phyloP scores from a whole-genome alignment of 1,140 invertebrate genomes.

The Zaprionus tsacasi region DNA sequence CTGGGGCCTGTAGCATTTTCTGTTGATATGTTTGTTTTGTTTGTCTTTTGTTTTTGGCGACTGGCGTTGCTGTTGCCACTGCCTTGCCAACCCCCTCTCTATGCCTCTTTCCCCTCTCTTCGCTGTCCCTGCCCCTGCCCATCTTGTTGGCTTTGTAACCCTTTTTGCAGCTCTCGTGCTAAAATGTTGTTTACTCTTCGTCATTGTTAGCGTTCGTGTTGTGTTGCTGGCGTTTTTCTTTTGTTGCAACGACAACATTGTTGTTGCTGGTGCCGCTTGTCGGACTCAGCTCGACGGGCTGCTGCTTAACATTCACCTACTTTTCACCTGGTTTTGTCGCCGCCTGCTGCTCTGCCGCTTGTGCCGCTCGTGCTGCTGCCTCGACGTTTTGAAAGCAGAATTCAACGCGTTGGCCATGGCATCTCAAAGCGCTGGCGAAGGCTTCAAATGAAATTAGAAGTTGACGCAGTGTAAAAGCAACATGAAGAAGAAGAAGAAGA shows the following conservation, averaged over 20 bases:
- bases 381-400: slow-evolving; percentile 51
- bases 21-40: slow-evolving; percentile 78
- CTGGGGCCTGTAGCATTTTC: slow-evolving; percentile 53
- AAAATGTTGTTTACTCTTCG: slow-evolving; percentile 81
- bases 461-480: slow-evolving; percentile 69
- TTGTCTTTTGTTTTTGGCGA: slow-evolving; percentile 67
- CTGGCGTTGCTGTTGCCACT: slow-evolving; percentile 49
- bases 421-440: slow-evolving; percentile 69
- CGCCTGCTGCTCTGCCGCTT: slow-evolving; percentile 10
- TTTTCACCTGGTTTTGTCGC: slow-evolving; percentile 79
- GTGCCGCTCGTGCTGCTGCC: slow-evolving; percentile 6
- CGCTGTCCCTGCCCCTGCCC: background rate
- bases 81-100: background rate
- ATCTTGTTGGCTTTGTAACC: slow-evolving; percentile 20
- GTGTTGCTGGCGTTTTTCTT: slow-evolving; percentile 68
- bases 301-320: slow-evolving; percentile 80
- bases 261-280: background rate
- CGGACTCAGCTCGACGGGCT: background rate
- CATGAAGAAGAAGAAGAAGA: slow-evolving; percentile 29
- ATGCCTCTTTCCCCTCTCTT: background rate
- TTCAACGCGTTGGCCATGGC: slow-evolving; percentile 72
- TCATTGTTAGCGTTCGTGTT: slow-evolving; percentile 66
- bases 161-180: slow-evolving; percentile 49
- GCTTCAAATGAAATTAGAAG: slow-evolving; percentile 80
- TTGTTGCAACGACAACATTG: slow-evolving; percentile 64